These are phyloP conservation scores for Odontomachus brunneus DNA, from an alignment of 1,140 invertebrate species.

Conservation along the genomic window DNA sequence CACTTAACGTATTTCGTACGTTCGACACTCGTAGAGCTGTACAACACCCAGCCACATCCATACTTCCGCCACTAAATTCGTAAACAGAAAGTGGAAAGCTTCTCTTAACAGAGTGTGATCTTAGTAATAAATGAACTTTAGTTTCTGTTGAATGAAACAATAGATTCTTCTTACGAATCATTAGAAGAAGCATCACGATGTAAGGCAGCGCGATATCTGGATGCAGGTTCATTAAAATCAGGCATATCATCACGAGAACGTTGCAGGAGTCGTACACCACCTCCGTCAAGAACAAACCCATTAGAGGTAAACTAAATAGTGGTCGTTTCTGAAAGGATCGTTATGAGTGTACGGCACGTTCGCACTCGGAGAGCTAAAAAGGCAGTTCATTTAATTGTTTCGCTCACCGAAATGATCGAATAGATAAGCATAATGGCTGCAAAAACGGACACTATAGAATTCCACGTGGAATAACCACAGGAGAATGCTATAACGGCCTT, in stretches of 20 bases:
- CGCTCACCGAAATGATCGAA: constrained; percentile 74
- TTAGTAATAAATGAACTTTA: no score
- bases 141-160: background rate
- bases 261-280: constrained; percentile 71
- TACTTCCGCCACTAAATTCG: constrained; percentile 69
- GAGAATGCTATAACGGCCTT: constrained; percentile 71
- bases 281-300: constrained; percentile 71
- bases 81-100: no score
- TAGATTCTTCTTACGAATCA: constrained; percentile 32
- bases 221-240: constrained; percentile 69
- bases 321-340: constrained; percentile 69
- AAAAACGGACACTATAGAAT: constrained; percentile 65
- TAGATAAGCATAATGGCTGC: constrained; percentile 73
- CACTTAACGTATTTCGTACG: constrained; percentile 55
- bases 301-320: constrained; percentile 75
- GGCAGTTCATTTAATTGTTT: background rate
- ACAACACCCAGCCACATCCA: constrained; percentile 78
- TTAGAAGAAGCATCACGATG: constrained; percentile 18
- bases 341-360: background rate
- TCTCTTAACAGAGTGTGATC: no score
- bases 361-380: background rate
- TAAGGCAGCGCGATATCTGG: constrained; percentile 68
- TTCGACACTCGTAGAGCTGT: constrained; percentile 73
- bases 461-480: constrained; percentile 72
- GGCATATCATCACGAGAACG: constrained; percentile 68